Evolutionary conservation across 2,888 invertebrate genomes (phyloP), one percentile per base, ranked within the genome.

Genomic region (Brenthis ino): DNA sequence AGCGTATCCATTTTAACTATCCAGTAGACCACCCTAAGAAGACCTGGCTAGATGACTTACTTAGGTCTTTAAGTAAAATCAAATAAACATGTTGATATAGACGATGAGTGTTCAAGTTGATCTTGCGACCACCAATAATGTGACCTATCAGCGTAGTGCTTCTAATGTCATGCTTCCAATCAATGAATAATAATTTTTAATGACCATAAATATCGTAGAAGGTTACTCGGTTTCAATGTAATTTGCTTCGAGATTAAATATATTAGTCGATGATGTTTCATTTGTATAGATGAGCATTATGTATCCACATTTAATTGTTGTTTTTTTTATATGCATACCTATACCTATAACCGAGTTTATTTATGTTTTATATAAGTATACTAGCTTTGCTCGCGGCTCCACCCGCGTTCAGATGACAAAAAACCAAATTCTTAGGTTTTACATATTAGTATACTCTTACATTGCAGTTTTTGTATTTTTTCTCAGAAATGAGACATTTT

Each of bases 1-100:
- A 87, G 82, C 85, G 89, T 81, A 76, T 73, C 65, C 75, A 77
- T 73, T 74, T 69, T 69, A 72, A 65, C 68, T 72, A 70, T 68
- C 55, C 56, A 57, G 58, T 63, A 63, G 67, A 69, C 67, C 67
- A 68, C 63, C 70, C 61, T 73, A 68, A 64, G 24, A 67, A 69
- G 72, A 71, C 65, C 70, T 71, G 65, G 65, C 63, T 64, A 63
- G 55, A 64, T 61, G 50, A 68, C 63, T 65, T 48, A 28, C 55
- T 57, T 12, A 65, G 28, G 24, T 57, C 54, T 64, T 55, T 50
- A 37, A 55, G 56, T 70, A 53, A 57, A 24, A 48, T n/a, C 20
- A 43, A n/a, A 70, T 60, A 65, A 64, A 64, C 48, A 51, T 55
- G 50, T 47, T 67, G 56, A 69, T 37, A 69, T 60, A 57, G 56